Base-by-base conservation (phyloP, 2,113 vertebrate genomes). In the Silurus glanis region DNA sequence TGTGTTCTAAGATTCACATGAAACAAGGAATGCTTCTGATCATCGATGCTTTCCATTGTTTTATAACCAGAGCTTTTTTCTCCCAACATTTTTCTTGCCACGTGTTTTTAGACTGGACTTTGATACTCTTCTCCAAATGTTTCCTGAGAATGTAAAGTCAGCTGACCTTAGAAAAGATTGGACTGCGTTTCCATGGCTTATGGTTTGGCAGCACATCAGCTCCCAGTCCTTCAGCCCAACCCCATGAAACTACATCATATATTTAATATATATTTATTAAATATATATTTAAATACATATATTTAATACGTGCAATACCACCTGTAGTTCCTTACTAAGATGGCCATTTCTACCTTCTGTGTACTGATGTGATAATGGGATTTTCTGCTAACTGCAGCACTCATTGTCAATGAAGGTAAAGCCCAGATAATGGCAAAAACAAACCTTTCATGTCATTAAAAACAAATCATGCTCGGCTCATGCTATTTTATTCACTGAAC, bases 81-180 rank as follows among this genome's bases (percentile, higher is more conserved):
- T 71, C 61, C 58, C 75, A 83, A 80, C 49, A 85, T 79, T 83
- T 80, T 90, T 87, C 89, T 91, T 78, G 82, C 85, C 80, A 87
- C 93, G 92, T 94, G 93, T 94, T 94, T 94, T 93, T 87, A 94
- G 91, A 91, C 89, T 92, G 91, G 90, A 94, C 93, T 94, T 90
- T 83, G 92, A 93, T 93, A 93, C 91, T 92, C 94, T 93, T 92
- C 91, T 87, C 91, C 89, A 91, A 88, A 86, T 86, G 90, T 92
- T 90, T 91, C 94, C 90, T 93, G 93, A 93, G 93, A 95, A 95
- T 87, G 91, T 86, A 0, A 56, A 92, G 92, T 94, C 94, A 93
- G 93, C 93, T 94, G 94, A 94, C 91, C 88, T 83, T 87, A 91
- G 90, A 91, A 90, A 87, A 88, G 21, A 87, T 83, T 87, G 58